Base-by-base conservation (phyloP, 2,888 invertebrate species). In the Eristalinus sepulchralis region DNA sequence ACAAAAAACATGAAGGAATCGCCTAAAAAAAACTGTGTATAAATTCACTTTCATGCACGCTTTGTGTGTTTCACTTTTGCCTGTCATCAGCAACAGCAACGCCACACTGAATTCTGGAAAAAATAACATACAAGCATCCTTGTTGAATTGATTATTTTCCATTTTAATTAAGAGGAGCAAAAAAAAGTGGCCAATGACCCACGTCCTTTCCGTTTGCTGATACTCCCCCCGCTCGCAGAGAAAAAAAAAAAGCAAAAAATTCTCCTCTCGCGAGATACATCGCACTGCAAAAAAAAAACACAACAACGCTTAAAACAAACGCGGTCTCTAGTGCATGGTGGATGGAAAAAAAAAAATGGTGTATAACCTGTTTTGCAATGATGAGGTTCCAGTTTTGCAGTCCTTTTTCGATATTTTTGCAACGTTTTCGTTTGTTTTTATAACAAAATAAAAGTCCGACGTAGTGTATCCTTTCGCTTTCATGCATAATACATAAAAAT, bases 381-480 rank as follows among this genome's bases (percentile, higher is more conserved):
- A 72, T 66, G 70, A 55, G 66, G 34, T 24, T 17, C 17, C 6
- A 47, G 55, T 87, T 73, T 27, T 27, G 27, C 5, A 27, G 27
- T 27, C 27, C 27, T 27, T 27, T 71, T 88, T 75, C n/a, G 71
- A 87, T 80, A 79, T 63, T 73, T 83, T 47, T 63, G 63, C 39
- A 33, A 53, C 31, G 27, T 62, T 63, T 75, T 66, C 17, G 86
- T 88, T 47, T 34, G 47, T 67, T 76, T 70, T 86, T 83, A 70
- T 83, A 88, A 88, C 88, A 89, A 88, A 81, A 85, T 73, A 83
- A 85, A 83, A 86, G 63, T 27, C 75, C 77, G 85, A 72, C 64
- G 75, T 82, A 27, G 86, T 75, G 83, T 78, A 91, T 92, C 92
- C 92, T 92, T 92, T 92, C 92, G 92, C 92, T 92, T 92, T 92